These are phyloP conservation scores for Alces alces DNA, from an alignment of 2,113 vertebrate genomes.

Conservation along the genomic window DNA sequence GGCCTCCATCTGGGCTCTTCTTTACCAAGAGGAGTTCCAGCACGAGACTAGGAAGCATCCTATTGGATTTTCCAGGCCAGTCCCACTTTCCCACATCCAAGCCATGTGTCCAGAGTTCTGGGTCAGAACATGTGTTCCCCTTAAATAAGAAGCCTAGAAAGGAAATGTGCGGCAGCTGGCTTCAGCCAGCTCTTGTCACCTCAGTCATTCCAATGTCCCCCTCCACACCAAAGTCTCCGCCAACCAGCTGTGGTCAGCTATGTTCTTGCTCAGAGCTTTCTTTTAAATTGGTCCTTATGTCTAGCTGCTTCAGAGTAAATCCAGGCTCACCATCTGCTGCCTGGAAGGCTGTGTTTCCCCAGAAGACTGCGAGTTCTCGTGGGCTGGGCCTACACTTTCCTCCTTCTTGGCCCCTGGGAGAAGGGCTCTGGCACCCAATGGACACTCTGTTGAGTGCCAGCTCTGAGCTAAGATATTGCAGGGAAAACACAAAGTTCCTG, in stretches of 20 bases:
- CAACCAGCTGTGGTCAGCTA: background rate
- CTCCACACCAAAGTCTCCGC: background rate
- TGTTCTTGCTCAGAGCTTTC: conserved; percentile 20
- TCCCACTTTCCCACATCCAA: conserved; percentile 13
- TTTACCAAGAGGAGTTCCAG: background rate
- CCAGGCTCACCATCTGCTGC: background rate
- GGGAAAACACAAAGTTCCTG: background rate
- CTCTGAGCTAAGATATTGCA: background rate
- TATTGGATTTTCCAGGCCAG: conserved; percentile 3
- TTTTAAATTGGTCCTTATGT: conserved; percentile 5
- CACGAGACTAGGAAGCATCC: background rate
- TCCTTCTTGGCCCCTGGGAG: background rate
- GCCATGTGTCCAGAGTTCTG: conserved; percentile 18
- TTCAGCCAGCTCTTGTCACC: conserved; percentile 10
- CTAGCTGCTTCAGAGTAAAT: conserved; percentile 13
- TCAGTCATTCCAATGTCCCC: conserved; percentile 2
- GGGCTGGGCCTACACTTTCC: background rate
- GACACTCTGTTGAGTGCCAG: background rate
- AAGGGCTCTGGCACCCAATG: background rate
- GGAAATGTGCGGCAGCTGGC: conserved; percentile 11
- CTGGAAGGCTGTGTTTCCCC: background rate
- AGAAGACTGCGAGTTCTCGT: background rate
- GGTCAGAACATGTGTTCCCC: conserved; percentile 45
- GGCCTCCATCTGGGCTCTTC: background rate
- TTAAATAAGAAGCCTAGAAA: conserved; percentile 47